These are phyloP conservation scores for Trichomycterus rosablanca DNA, from an alignment of 2,113 vertebrate species.

Conservation along the genomic window DNA sequence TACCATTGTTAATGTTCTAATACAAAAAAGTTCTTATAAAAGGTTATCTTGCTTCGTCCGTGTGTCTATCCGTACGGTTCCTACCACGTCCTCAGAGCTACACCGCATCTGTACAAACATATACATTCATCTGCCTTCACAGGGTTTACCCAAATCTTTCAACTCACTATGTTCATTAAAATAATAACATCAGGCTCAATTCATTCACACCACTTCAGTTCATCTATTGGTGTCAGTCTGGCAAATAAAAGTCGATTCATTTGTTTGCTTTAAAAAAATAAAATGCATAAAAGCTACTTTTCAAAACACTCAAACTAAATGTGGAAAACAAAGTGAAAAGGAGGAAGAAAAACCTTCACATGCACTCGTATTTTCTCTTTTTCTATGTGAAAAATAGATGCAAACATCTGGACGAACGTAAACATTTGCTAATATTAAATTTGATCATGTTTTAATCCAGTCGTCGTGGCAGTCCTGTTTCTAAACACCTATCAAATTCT, in stretches of 20 bases:
- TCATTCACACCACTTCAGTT: constrained; percentile 64
- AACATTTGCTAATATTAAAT: too few species aligned
- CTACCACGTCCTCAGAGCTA: constrained; percentile 91
- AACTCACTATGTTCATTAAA: constrained; percentile 51
- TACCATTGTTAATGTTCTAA: constrained; percentile 99
- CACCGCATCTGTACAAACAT: constrained; percentile 85
- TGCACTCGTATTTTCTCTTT: too few species aligned
- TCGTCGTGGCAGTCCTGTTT: too few species aligned
- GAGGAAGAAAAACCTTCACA: too few species aligned
- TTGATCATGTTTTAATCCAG: too few species aligned
- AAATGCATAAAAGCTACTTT: constrained; percentile 14
- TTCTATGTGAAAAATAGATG: too few species aligned
- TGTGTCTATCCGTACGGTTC: constrained; percentile 73
- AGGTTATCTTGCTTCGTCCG: constrained; percentile 84
- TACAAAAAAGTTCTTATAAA: constrained; percentile 98
- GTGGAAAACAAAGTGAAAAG: constrained; percentile 47
- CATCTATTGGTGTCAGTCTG: constrained; percentile 63
- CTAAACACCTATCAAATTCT: too few species aligned
- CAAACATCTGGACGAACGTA: too few species aligned
- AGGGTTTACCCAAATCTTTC: constrained; percentile 72
- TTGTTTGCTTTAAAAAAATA: constrained; percentile 47
- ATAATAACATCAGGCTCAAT: constrained; percentile 47
- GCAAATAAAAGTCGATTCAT: constrained; percentile 63
- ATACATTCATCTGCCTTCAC: constrained; percentile 92
- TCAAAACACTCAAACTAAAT: constrained; percentile 46